Percentiles rank a stretch among this genome's conserved stretches.
Conservation (phyloP, 53 echinoderm and acorn worm genomes). For the Echinarachnius parma region DNA sequence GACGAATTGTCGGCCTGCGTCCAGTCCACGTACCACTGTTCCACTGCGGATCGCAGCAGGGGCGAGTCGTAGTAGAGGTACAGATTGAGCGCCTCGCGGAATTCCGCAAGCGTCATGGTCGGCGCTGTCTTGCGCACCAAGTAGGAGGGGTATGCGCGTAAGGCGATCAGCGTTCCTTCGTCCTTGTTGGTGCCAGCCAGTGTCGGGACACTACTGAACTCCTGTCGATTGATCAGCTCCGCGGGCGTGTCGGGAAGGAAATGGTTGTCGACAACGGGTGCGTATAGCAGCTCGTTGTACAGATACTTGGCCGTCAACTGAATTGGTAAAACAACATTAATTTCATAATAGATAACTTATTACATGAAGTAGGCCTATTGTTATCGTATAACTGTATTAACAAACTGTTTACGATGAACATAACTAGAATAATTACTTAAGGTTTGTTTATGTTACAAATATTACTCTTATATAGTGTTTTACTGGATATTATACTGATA, state of each 20-base stretch:
- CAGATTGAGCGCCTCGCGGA: conserved; percentile 1
- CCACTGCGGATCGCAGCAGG: conserved; percentile 30
- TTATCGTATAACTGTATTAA: too few relatives aligned
- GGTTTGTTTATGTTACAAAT: too few relatives aligned
- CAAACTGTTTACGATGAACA: too few relatives aligned
- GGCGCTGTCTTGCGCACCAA: conserved; percentile 28
- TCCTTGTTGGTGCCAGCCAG: conserved; percentile 65
- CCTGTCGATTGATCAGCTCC: conserved; percentile 40
- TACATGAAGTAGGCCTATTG: too few relatives aligned
- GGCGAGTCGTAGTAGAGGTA: conserved; percentile 57
- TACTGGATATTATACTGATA: too few relatives aligned
- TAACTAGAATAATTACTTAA: too few relatives aligned
- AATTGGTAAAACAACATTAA: not conserved
- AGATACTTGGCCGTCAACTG: conserved; percentile 10
- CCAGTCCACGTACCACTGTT: conserved; percentile 66
- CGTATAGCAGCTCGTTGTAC: conserved; percentile 20
- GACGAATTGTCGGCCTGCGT: conserved; percentile 44
- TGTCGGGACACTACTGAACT: conserved; percentile 52
- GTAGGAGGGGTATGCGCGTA: conserved; percentile 49
- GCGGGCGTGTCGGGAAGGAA: conserved; percentile 59
- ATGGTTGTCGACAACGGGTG: conserved; percentile 58
- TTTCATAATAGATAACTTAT: too few relatives aligned
- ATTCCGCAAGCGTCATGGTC: conserved; percentile 23
- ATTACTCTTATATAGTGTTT: too few relatives aligned
- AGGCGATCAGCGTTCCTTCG: conserved; percentile 61